Evolutionary conservation across 2,797 vertebrate species (phyloP).

Genomic region (Lates japonicus): DNA sequence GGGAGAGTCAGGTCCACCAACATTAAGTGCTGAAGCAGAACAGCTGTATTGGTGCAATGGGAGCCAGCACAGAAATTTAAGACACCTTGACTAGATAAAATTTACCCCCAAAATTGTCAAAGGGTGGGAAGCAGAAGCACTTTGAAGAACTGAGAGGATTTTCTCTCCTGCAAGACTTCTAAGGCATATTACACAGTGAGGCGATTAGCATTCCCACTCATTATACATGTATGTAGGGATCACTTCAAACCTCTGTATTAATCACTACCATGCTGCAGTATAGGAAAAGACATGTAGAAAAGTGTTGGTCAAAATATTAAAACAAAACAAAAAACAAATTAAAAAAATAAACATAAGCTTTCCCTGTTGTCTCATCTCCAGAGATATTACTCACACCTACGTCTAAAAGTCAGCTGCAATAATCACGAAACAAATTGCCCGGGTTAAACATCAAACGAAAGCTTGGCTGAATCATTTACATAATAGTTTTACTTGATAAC

Average conservation of each 20-base stretch:
- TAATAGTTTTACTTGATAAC: constrained; percentile 48
- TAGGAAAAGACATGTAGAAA: constrained; percentile 49
- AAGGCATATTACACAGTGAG: constrained; percentile 74
- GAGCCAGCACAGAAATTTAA: constrained; percentile 1
- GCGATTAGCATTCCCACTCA: constrained; percentile 82
- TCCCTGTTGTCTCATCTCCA: constrained; percentile 37
- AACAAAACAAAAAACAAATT: neutral
- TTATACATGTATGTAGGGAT: constrained; percentile 81
- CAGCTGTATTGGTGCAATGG: constrained; percentile 14
- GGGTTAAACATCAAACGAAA: constrained; percentile 60
- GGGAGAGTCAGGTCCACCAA: neutral
- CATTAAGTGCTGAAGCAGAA: neutral
- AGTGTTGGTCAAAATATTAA: constrained; percentile 39
- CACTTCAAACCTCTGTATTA: constrained; percentile 79
- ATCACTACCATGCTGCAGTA: constrained; percentile 58
- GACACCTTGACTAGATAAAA: constrained; percentile 37
- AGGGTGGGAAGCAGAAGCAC: constrained; percentile 69
- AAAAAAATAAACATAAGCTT: constrained; percentile 4
- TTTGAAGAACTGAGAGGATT: constrained; percentile 85
- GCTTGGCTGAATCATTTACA: constrained; percentile 48
- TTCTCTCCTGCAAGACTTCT: constrained; percentile 79
- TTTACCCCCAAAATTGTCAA: constrained; percentile 35
- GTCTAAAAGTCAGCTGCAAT: constrained; percentile 23
- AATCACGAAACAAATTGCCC: constrained; percentile 40
- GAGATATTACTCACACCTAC: constrained; percentile 32